A percentile compares a stretch with the other conserved stretches of the same genome.
phyloP scores from a whole-genome alignment of 2,888 invertebrate species.

The Eilema sororculum region DNA sequence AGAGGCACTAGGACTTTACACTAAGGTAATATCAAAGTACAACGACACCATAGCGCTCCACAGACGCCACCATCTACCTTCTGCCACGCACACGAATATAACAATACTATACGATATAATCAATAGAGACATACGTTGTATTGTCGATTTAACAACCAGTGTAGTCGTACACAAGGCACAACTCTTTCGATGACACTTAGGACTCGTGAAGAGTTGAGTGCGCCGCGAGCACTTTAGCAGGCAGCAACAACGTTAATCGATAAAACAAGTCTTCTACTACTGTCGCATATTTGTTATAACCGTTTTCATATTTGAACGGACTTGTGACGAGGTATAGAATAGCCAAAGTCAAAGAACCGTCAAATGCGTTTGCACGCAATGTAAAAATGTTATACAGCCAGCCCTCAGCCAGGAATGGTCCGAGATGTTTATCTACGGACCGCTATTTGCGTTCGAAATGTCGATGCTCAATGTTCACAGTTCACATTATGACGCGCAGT shows the following conservation, averaged over 20 bases:
- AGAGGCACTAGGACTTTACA: slow-evolving; percentile 29
- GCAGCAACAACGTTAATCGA: slow-evolving; percentile 5
- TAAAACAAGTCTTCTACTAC: slow-evolving; percentile 8
- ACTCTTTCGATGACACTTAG: slow-evolving; percentile 5
- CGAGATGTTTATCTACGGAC: slow-evolving; percentile 70
- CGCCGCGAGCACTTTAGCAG: slow-evolving; percentile 7
- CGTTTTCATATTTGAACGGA: slow-evolving; percentile 43
- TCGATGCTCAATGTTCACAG: slow-evolving; percentile 86
- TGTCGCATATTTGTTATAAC: neutral
- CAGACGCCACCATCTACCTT: slow-evolving; percentile 32
- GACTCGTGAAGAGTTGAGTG: slow-evolving; percentile 13
- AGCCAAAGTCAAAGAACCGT: slow-evolving; percentile 38
- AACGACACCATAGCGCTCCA: slow-evolving; percentile 9
- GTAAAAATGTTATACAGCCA: slow-evolving; percentile 58
- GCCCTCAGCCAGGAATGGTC: slow-evolving; percentile 81
- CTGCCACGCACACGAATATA: neutral
- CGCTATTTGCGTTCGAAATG: slow-evolving; percentile 88
- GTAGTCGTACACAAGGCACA: slow-evolving; percentile 3
- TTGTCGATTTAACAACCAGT: neutral
- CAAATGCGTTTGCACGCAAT: slow-evolving; percentile 45
- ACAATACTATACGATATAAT: slow-evolving; percentile 14
- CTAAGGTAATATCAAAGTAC: slow-evolving; percentile 52
- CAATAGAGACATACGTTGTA: neutral
- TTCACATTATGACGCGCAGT: slow-evolving; percentile 78
- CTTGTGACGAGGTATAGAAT: slow-evolving; percentile 18